phyloP scores from a whole-genome alignment of 2,113 vertebrate genomes.

The Epinephelus cyanopodus region DNA sequence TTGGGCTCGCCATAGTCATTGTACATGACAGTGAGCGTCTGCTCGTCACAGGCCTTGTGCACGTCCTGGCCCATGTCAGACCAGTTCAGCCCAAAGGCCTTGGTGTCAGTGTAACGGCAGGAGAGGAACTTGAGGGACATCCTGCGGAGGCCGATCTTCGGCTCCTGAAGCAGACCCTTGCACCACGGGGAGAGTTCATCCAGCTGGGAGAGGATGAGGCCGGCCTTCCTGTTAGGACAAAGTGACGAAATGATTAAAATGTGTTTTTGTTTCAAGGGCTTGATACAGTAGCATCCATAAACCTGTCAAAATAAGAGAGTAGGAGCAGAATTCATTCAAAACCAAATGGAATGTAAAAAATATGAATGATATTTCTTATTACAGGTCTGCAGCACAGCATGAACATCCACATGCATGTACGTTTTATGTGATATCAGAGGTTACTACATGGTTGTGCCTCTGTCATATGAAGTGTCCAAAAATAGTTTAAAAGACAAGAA shows the following conservation, averaged over 20 bases:
- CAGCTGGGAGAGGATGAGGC: constrained; percentile 95
- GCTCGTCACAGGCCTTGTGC: constrained; percentile 95
- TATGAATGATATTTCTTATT: too few species aligned
- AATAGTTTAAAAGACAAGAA: too few species aligned
- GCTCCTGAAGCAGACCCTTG: constrained; percentile 93
- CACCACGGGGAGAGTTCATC: constrained; percentile 95
- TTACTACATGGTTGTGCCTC: too few species aligned
- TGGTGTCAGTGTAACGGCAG: constrained; percentile 97
- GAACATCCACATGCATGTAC: too few species aligned
- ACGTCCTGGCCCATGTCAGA: constrained; percentile 92
- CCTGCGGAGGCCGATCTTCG: constrained; percentile 92
- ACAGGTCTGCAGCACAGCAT: too few species aligned
- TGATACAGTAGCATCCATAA: too few species aligned
- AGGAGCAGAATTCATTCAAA: background rate
- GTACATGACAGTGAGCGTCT: constrained; percentile 93
- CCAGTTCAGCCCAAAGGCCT: constrained; percentile 94
- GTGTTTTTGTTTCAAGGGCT: background rate
- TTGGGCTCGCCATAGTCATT: constrained; percentile 97
- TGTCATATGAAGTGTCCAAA: too few species aligned
- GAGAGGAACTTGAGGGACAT: constrained; percentile 92
- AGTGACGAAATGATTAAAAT: background rate
- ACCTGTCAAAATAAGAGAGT: background rate
- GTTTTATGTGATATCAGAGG: too few species aligned
- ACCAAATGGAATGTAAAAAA: background rate
- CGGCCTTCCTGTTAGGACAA: constrained; percentile 89